Evolutionary conservation across 2,113 vertebrate species (phyloP).

Genomic region (Alligator sinensis): DNA sequence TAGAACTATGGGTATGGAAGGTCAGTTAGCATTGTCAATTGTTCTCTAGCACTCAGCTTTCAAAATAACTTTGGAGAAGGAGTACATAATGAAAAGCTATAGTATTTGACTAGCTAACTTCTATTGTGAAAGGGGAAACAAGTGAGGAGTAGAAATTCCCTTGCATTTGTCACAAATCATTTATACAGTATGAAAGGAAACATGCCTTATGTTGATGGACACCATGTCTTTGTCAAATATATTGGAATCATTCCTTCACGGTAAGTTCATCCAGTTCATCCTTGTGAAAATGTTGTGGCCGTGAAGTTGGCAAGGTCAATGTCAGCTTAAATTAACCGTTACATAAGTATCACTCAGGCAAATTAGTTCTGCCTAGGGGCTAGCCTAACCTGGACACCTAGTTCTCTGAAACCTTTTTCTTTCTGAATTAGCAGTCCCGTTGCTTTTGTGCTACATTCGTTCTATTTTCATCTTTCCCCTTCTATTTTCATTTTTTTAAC

Average conservation of each 20-base stretch:
- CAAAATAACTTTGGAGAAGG: not conserved
- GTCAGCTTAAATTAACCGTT: conserved; percentile 73
- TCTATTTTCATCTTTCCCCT: not conserved
- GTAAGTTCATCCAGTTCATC: not conserved
- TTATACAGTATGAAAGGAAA: conserved; percentile 7
- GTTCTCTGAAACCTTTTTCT: conserved; percentile 41
- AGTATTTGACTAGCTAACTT: not conserved
- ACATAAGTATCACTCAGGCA: conserved; percentile 58
- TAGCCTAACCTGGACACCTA: conserved; percentile 36
- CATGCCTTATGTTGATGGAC: not conserved
- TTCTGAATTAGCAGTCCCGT: conserved; percentile 56
- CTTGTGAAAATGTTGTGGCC: conserved; percentile 15
- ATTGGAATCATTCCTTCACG: conserved; percentile 55
- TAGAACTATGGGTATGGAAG: not conserved
- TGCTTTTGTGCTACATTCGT: not conserved
- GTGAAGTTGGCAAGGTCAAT: conserved; percentile 58
- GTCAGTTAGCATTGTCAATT: not conserved
- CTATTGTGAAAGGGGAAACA: not conserved
- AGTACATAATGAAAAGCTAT: fast-evolving
- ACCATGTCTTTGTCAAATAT: not conserved
- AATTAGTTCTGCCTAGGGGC: conserved; percentile 47
- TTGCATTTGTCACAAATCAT: not conserved
- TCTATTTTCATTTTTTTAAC: not conserved
- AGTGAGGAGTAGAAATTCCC: not conserved
- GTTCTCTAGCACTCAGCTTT: not conserved